A percentile compares a stretch with the other conserved stretches of the same genome.
phyloP scores from a whole-genome alignment of 2,888 invertebrate species.

The Slavum lentiscoides region DNA sequence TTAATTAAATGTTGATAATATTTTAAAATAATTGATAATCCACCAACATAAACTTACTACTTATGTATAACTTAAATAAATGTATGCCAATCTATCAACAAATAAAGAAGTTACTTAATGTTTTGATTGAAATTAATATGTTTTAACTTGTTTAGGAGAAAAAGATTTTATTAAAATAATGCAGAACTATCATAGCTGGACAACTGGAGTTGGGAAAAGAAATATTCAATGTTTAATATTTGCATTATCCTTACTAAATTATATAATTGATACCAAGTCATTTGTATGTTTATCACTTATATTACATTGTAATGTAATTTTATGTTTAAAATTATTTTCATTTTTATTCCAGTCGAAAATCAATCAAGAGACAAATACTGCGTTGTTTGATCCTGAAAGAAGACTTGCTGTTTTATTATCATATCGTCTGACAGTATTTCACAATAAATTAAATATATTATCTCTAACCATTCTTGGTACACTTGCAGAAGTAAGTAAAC shows the following conservation, averaged over 20 bases:
- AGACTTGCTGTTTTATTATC: slow-evolving; percentile 42
- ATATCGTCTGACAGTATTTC: slow-evolving; percentile 49
- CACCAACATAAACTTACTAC: too few relatives aligned
- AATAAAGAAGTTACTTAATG: not conserved
- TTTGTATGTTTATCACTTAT: slow-evolving; percentile 18
- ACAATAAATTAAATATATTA: slow-evolving; percentile 43
- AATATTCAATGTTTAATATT: slow-evolving; percentile 49
- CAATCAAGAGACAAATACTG: slow-evolving; percentile 29
- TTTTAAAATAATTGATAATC: too few relatives aligned
- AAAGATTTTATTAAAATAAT: slow-evolving; percentile 45
- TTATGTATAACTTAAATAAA: not conserved
- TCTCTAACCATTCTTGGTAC: slow-evolving; percentile 49
- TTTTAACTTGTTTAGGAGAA: slow-evolving; percentile 28
- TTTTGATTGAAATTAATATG: not conserved
- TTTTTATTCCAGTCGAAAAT: slow-evolving; percentile 18
- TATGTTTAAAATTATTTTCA: not conserved
- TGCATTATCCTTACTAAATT: slow-evolving; percentile 46
- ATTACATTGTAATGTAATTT: not conserved
- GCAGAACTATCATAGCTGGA: slow-evolving; percentile 50
- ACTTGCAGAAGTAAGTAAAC: slow-evolving; percentile 41
- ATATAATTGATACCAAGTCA: slow-evolving; percentile 37
- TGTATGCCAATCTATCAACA: not conserved
- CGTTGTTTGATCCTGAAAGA: slow-evolving; percentile 49
- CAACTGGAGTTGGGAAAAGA: slow-evolving; percentile 39
- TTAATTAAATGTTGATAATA: too few relatives aligned